Base-by-base conservation (phyloP, 2,797 vertebrate species). In the Champsocephalus gunnari region DNA sequence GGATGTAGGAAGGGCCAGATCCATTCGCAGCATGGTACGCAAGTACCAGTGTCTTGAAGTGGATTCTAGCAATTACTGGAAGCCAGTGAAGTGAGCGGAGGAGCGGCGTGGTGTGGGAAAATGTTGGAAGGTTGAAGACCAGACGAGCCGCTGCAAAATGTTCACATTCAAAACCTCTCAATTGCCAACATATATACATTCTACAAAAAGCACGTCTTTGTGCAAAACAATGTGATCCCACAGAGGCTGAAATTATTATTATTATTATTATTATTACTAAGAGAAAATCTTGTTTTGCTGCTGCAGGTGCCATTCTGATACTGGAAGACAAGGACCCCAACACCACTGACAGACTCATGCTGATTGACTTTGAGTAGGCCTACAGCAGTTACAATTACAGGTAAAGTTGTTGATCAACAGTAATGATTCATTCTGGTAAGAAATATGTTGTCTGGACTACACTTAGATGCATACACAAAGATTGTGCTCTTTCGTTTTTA, bases 311-410 rank as follows among this genome's bases (percentile, higher is more conserved):
- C 85, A 96, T 99, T 82, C 90, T 99, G 32, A 85, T 96, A 41
- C 92, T 99, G 61, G 92, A 96, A 0, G 86, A 93, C 17, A 80
- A 34, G 0, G 89, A 92, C 1, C 73, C 58, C 4, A 73, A 76
- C 21, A 88, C 92, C 0, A 88, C 92, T 34, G 95, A 95, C 4
- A 92, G 62, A 55, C 95, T 99, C 38, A 99, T 99, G 98, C 94
- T 99, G 48, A 98, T 99, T 3, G 98, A 99, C 91, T 99, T 99
- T 60, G 98, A 21, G n/a, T 21, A 21, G 21, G 21, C 21, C 21
- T 99, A 99, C 94, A 99, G 98, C 94, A 98, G 98, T 87, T 99
- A 99, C 81, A 99, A 99, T 91, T 98, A 98, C 94, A 96, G 97
- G 97, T 98, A 83, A 82, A 38, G 5, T 6, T 3, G 2, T 59